Base-by-base conservation (phyloP, 2,888 invertebrate genomes). In the Acrobasis consociella region DNA sequence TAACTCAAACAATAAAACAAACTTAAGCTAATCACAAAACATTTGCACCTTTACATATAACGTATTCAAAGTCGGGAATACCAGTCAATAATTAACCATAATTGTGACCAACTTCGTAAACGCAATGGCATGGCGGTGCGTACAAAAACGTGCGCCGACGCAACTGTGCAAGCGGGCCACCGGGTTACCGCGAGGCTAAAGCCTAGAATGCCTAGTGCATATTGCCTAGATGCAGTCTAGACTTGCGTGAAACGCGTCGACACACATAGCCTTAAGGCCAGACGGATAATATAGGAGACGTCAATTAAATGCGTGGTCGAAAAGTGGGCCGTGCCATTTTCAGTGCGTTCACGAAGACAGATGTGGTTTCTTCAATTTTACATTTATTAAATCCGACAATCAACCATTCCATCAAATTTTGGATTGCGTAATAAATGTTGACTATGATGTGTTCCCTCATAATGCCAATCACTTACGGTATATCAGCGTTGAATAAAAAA, bases 121-220 rank as follows among this genome's bases (percentile, higher is more conserved):
- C 55, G 55, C 69, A 69, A 72, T 46, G 46, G 31, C 67, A 67
- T 66, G 66, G 67, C 72, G 65, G 67, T 53, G 61, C 66, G 64
- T 68, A 67, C 51, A 67, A 69, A 80, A 78, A 79, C 76, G 74
- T 74, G 71, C 72, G 74, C 67, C 66, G 68, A 64, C 70, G 72
- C 85, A 85, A 85, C 83, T 85, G 82, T 83, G 86, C 83, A 83
- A 89, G 67, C 86, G 73, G 85, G 90, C 83, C 80, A 90, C 86
- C 86, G 77, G 88, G 90, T 89, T 75, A 88, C 84, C 81, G 81
- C 76, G 74, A 74, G 80, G 82, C 72, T 73, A 74, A 79, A 74
- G 70, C 78, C 83, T 83, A 82, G 84, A 83, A 81, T 81, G 81
- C 76, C 74, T 77, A 69, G 72, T 67, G 67, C 67, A 58, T 63